These are phyloP conservation scores for Cryptotermes secundus DNA, from an alignment of 1,140 invertebrate species.

Conservation along the genomic window DNA sequence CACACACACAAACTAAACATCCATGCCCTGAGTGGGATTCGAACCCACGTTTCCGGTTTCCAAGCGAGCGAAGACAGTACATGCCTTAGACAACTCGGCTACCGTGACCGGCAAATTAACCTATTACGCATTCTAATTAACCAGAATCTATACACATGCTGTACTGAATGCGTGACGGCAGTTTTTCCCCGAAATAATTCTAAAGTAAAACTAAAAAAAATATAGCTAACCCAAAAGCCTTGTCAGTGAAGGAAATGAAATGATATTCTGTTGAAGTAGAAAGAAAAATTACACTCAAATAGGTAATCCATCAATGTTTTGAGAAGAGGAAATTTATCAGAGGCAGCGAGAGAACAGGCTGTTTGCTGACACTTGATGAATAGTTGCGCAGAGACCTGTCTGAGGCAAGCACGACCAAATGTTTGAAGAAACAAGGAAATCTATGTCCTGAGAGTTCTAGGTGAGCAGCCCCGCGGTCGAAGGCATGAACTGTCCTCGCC, in stretches of 20 bases:
- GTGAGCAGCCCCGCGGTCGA: no score
- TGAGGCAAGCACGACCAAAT: background rate
- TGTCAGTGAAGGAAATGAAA: background rate
- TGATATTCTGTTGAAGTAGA: background rate
- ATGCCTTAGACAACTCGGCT: no score
- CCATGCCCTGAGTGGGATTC: no score
- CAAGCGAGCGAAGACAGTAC: no score
- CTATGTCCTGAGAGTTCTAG: no score
- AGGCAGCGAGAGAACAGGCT: background rate
- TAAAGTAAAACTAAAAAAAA: background rate
- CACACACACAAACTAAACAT: no score
- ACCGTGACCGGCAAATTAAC: no score
- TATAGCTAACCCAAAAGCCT: background rate
- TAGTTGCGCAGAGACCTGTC: background rate
- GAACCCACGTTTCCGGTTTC: no score
- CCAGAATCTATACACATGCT: no score
- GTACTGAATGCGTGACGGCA: no score
- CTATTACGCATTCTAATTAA: no score
- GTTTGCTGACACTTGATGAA: background rate
- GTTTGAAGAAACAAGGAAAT: background rate
- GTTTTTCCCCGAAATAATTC: background rate
- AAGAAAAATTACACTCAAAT: conserved; percentile 2
- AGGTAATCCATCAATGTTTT: background rate
- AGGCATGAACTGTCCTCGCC: no score
- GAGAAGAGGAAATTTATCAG: conserved; percentile 8